Base-by-base conservation (phyloP, 2,888 invertebrate genomes). In the Autographa gamma region DNA sequence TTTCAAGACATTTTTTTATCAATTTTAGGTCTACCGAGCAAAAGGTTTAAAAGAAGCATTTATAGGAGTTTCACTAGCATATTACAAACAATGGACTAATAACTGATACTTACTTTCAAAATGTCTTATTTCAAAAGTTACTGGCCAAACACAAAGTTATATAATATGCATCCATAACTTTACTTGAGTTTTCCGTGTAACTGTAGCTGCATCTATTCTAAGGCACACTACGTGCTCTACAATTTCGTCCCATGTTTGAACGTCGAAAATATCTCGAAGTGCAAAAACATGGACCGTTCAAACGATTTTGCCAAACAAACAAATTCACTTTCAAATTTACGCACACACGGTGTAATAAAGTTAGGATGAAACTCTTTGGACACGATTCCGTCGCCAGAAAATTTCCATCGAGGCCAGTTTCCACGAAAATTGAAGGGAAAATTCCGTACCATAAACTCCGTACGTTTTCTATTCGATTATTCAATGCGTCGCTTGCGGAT, bases 361-460 rank as follows among this genome's bases (percentile, higher is more conserved):
- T 56, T 56, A 56, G 54, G 54, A 56, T 25, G 54, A 56, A 56
- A 56, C 54, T 25, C 13, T 56, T 56, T 19, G 54, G 54, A 19
- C 54, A 56, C 19, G 54, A 19, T 56, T 56, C 25, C 25, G 54
- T 56, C 54, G 25, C 25, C 54, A 56, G 19, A 56, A 25, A 56
- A 25, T 56, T 19, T 56, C 54, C 54, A 19, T 56, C 54, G 54
- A 19, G 54, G 19, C 54, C 54, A 25, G 54, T 56, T 56, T 56
- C 54, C 9, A 19, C 19, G 54, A 56, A 56, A 56, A 56, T 56
- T 56, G 54, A 56, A 25, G 54, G 54, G 54, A 19, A 56, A 56
- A 25, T 19, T 54, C 19, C 54, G 19, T 25, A 25, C 19, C 11
- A 19, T 25, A 56, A 56, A 56, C 11, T 56, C 48, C 6, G 54